A percentile compares a stretch with the other conserved stretches of the same genome.
phyloP scores from a whole-genome alignment of 1,140 invertebrate species.

The Drosophila littoralis region DNA sequence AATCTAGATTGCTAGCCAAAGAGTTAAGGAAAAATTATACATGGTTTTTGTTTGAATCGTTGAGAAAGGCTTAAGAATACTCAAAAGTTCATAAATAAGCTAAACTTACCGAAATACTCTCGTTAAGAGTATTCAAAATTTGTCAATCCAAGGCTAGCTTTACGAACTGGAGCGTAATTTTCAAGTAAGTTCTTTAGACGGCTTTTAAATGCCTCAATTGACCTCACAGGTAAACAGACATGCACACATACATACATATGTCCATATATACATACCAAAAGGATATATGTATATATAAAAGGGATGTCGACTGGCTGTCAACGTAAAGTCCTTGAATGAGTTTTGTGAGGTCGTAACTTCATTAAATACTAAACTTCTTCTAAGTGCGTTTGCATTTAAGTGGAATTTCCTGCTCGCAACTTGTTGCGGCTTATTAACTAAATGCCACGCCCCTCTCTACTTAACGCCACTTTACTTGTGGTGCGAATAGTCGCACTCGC shows the following conservation, averaged over 20 bases:
- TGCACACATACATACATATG: neutral
- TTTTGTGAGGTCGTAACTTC: constrained; percentile 31
- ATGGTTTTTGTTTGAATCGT: too few relatives aligned
- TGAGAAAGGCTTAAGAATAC: too few relatives aligned
- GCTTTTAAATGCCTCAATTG: constrained; percentile 21
- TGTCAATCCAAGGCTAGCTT: neutral
- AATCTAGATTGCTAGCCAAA: too few relatives aligned
- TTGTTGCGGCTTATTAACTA: constrained; percentile 10
- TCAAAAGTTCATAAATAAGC: too few relatives aligned
- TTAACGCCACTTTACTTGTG: constrained; percentile 3
- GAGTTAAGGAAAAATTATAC: too few relatives aligned
- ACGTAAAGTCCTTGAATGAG: constrained; percentile 14
- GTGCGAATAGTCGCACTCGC: neutral
- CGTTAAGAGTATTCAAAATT: neutral
- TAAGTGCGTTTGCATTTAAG: neutral
- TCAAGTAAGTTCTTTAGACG: too few relatives aligned
- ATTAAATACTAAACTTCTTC: constrained; percentile 41
- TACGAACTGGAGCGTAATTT: neutral
- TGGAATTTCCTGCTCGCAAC: constrained; percentile 1
- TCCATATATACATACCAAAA: neutral
- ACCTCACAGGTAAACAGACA: constrained; percentile 5
- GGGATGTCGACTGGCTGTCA: neutral
- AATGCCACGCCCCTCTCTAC: neutral
- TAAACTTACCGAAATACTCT: neutral
- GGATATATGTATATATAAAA: neutral